Conservation (phyloP, 2,888 invertebrate species). For the Mimumesa dahlbomi region DNA sequence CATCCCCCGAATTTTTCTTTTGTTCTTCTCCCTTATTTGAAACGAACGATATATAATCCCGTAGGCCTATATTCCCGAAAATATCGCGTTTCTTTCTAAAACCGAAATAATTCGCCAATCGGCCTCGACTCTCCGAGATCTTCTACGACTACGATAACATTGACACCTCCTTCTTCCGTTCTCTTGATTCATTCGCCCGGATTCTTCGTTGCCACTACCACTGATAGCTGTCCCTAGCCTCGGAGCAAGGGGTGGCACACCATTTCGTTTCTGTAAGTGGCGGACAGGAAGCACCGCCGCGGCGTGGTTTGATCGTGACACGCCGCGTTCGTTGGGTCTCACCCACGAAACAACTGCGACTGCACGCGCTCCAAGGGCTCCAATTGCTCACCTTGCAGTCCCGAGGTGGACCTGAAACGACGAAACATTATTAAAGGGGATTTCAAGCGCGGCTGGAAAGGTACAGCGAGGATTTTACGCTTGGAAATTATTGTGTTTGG, state of each 20-base stretch:
- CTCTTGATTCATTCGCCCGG: slow-evolving; percentile 22
- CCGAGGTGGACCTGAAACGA: slow-evolving; percentile 83
- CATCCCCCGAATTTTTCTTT: too few relatives aligned
- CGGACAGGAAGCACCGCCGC: slow-evolving; percentile 92
- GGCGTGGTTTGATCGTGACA: slow-evolving; percentile 88
- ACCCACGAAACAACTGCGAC: slow-evolving; percentile 94
- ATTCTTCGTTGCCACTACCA: slow-evolving; percentile 65
- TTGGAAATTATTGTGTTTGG: too few relatives aligned
- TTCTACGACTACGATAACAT: slow-evolving; percentile 12
- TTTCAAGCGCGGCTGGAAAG: too few relatives aligned
- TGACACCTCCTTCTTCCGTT: not conserved
- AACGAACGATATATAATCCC: not conserved
- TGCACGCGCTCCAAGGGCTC: slow-evolving; percentile 94
- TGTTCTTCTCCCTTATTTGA: too few relatives aligned
- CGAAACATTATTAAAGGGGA: not conserved
- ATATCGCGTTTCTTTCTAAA: not conserved
- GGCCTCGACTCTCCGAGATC: not conserved
- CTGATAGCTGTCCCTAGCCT: slow-evolving; percentile 67
- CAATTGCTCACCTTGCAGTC: slow-evolving; percentile 93
- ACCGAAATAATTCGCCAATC: not conserved
- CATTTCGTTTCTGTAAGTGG: slow-evolving; percentile 92
- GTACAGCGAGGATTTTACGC: too few relatives aligned
- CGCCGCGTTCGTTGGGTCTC: slow-evolving; percentile 91
- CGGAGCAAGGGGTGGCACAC: slow-evolving; percentile 88
- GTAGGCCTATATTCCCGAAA: not conserved